phyloP scores from a whole-genome alignment of 2,113 vertebrate species.

The Podiceps cristatus region DNA sequence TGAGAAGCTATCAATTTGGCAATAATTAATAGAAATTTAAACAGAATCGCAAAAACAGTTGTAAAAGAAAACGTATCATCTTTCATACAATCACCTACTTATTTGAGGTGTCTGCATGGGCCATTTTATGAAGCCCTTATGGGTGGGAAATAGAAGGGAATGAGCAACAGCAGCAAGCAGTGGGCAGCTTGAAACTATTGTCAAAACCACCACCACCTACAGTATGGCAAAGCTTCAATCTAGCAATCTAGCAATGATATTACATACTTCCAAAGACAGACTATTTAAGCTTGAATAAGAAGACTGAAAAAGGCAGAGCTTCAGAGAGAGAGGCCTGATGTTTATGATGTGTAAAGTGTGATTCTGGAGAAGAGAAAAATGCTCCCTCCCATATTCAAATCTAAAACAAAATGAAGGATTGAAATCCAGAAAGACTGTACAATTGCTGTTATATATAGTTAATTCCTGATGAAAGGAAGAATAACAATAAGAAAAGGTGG shows the following conservation, averaged over 20 bases:
- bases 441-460: background rate
- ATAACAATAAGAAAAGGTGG: background rate
- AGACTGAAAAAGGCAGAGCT: background rate
- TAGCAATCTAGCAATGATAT: background rate
- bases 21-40: slow-evolving; percentile 28
- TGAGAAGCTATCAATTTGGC: background rate
- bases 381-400: background rate
- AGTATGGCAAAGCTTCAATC: background rate
- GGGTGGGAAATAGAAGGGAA: background rate
- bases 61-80: background rate
- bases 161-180: background rate
- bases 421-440: background rate
- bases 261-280: background rate
- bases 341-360: background rate
- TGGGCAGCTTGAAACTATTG: background rate
- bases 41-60: background rate
- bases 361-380: background rate
- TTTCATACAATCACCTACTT: background rate
- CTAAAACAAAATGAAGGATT: background rate
- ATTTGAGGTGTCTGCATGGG: background rate
- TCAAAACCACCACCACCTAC: background rate
- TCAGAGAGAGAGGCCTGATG: background rate
- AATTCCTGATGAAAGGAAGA: background rate
- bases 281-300: background rate
- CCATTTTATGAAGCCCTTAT: background rate